A percentile compares a stretch with the other conserved stretches of the same genome.
These are phyloP conservation scores for Proisotoma minuta DNA, from an alignment of 2,888 invertebrate species.

Conservation along the genomic window DNA sequence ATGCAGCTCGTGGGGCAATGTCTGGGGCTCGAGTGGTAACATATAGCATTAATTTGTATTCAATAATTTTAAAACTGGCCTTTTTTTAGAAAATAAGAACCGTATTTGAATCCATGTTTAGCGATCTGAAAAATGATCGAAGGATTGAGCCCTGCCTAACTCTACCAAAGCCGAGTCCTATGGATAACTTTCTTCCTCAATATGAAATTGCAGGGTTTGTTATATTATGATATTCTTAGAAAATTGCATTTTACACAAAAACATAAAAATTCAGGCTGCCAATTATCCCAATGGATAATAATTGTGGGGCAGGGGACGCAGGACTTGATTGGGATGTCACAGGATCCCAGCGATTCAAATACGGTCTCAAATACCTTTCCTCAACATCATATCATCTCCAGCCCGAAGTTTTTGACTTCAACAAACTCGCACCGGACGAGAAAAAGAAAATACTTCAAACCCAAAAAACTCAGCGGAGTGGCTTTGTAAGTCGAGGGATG, in stretches of 20 bases:
- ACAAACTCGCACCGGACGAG: constrained; percentile 12
- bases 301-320: constrained; percentile 18
- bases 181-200: constrained; percentile 39
- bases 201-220: constrained; percentile 32
- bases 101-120: constrained; percentile 59
- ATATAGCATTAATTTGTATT: constrained; percentile 2
- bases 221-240: background rate
- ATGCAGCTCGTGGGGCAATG: constrained; percentile 25
- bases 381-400: constrained; percentile 18
- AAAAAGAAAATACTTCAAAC: constrained; percentile 14
- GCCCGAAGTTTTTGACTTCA: background rate
- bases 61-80: background rate
- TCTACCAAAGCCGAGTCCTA: constrained; percentile 22
- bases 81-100: constrained; percentile 43
- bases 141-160: constrained; percentile 49
- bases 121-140: constrained; percentile 55
- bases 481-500: constrained; percentile 53
- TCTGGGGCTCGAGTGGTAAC: constrained; percentile 31
- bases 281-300: constrained; percentile 31
- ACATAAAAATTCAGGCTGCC: constrained; percentile 22
- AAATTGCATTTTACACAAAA: background rate
- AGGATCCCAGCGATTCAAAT: constrained; percentile 42
- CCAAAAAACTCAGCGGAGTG: constrained; percentile 9
- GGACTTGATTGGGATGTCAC: constrained; percentile 33
- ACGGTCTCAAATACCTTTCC: constrained; percentile 28